Base-by-base conservation (phyloP, 2,797 vertebrate genomes). In the Sylvia borin region DNA sequence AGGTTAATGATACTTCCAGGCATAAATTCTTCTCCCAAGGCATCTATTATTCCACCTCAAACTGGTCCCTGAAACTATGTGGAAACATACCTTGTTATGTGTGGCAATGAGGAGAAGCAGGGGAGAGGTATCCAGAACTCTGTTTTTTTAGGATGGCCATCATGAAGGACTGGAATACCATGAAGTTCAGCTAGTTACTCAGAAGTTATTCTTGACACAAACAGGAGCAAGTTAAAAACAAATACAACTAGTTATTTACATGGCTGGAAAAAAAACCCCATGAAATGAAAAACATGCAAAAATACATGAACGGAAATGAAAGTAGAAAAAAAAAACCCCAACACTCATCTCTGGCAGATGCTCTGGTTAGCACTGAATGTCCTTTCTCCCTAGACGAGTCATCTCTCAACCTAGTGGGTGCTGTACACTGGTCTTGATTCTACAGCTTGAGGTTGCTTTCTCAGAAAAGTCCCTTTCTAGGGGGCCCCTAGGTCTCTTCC, bases 1-100 rank as follows among this genome's bases (percentile, higher is more conserved):
- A 73, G 60, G 48, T 64, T 93, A 92, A 79, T 87, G 74, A 67
- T 68, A 90, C 40, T 88, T 87, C 48, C 85, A 90, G 92, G 38
- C 64, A 82, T 70, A 55, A 93, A 94, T 95, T 85, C 73, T 92
- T 86, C 43, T 80, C 38, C 10, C 21, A n/a, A 67, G 26, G 21
- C 32, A 88, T 84, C 45, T 85, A 12, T 51, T 92, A 93, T 95
- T 90, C 71, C 36, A 45, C 54, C 54, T 95, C 73, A 68, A 61
- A 25, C 13, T 62, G 36, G 16, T 62, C 47, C 16, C 54, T 81
- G 83, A 54, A 84, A 21, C 62, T 64, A 13, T 43, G 19, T 87
- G 34, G 60, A 95, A 92, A 60, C 68, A 50, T 53, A n/a, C 47
- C 16, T 84, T 72, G 22, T 82, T 89, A 26, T 40, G 13, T 20